Conservation (phyloP, 2,888 invertebrate genomes). For the Eristalinus sepulchralis region DNA sequence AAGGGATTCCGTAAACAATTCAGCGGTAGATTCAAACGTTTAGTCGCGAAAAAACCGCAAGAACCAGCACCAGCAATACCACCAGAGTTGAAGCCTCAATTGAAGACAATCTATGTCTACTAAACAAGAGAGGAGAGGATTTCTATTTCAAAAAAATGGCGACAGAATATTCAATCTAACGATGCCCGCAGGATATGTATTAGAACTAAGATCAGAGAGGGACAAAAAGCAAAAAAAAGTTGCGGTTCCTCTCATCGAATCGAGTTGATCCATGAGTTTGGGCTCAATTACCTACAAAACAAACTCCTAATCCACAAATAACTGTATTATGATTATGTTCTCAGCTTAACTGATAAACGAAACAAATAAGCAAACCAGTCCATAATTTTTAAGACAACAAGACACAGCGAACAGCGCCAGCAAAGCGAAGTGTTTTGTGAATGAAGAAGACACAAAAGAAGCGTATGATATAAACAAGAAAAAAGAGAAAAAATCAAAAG, state of each 20-base stretch:
- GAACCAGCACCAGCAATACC: constrained; percentile 92
- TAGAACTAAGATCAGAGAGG: constrained; percentile 51
- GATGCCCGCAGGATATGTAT: constrained; percentile 67
- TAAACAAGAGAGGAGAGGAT: constrained; percentile 80
- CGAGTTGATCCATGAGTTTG: constrained; percentile 56
- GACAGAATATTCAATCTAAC: constrained; percentile 62
- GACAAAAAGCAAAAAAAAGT: background rate
- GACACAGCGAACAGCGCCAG: background rate
- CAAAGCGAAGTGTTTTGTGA: constrained; percentile 14
- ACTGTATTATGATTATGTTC: constrained; percentile 65
- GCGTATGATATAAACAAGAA: too few relatives aligned
- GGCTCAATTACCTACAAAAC: constrained; percentile 57
- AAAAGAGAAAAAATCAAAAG: too few relatives aligned
- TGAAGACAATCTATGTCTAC: constrained; percentile 94
- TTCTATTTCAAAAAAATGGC: constrained; percentile 9
- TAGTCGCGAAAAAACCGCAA: constrained; percentile 91
- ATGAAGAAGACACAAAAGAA: constrained; percentile 19
- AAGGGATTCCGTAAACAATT: constrained; percentile 93
- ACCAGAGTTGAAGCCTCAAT: constrained; percentile 92
- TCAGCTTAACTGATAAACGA: constrained; percentile 57
- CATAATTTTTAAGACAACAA: constrained; percentile 62
- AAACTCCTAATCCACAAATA: background rate
- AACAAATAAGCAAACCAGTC: constrained; percentile 60
- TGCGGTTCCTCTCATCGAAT: constrained; percentile 36
- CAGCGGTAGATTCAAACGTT: constrained; percentile 91